Evolutionary conservation across 2,797 vertebrate genomes (phyloP).

Genomic region (Coreius guichenoti): DNA sequence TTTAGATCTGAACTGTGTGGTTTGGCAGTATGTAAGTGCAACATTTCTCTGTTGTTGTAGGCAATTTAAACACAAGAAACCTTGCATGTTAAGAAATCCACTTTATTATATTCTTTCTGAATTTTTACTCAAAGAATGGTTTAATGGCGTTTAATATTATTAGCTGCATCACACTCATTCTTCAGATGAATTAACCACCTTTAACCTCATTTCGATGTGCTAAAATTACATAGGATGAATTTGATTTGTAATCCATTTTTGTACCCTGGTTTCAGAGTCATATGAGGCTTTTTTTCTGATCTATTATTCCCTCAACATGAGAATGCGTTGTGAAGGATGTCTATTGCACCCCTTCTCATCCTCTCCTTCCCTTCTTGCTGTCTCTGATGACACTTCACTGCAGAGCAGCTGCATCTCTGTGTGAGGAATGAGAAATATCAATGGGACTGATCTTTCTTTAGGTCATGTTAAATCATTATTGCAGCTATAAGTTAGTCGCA

Average conservation of each 20-base stretch:
- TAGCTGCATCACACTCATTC: background rate
- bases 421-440: conserved; percentile 26
- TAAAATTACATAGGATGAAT: background rate
- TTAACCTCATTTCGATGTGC: background rate
- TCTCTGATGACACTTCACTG: background rate
- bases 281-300: background rate
- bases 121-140: background rate
- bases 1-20: background rate
- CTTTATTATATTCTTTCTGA: background rate
- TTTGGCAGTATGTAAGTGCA: background rate
- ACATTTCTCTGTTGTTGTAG: background rate
- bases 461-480: conserved; percentile 13
- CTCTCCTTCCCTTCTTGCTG: background rate
- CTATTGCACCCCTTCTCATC: conserved; percentile 6
- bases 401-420: background rate
- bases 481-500: conserved; percentile 16
- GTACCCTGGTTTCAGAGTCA: background rate
- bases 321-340: conserved; percentile 11
- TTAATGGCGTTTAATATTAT: background rate
- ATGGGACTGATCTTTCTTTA: conserved; percentile 8
- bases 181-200: background rate
- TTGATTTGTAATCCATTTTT: background rate
- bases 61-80: conserved; percentile 4
- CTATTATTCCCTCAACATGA: conserved; percentile 1
- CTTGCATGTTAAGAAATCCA: background rate